Evolutionary conservation across 2,113 vertebrate genomes (phyloP), one percentile per base, ranked within the genome.

Genomic region (Pluvianellus socialis): DNA sequence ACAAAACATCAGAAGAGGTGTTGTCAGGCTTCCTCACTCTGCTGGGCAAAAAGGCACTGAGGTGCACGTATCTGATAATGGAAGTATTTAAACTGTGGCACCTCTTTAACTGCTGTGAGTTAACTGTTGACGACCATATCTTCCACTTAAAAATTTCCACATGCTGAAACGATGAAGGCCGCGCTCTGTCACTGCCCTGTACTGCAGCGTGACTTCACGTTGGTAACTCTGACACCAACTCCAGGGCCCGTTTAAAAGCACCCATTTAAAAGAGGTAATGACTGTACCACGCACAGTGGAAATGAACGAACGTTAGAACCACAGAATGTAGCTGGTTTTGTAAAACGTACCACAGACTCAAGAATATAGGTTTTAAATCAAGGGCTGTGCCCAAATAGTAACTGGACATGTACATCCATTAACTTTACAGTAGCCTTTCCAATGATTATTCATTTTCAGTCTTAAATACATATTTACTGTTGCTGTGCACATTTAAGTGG

Each of bases 161-260:
- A 50, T 63, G 79, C 50, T 68, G n/a, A 80, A 89, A 84, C 47
- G 20, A 28, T 61, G 63, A 47, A 30, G 21, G 77, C 49, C 47
- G 10, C 56, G 4, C 27, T 49, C 40, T 66, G 47, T 12, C 38
- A 74, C 40, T 58, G 56, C 15, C 53, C 27, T 45, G 6, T 42
- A 38, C 1, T 77, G 18, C 35, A 50, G 2, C 20, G 9, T 1
- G 1, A n/a, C 23, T 65, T 23, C 32, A 50, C 15, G 3, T 3
- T 17, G 44, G 30, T 58, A 44, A 53, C 7, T 53, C 50, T 27
- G 49, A 63, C 50, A 42, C 13, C 32, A 80, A 23, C 12, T 40
- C 47, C 47, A 58, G 47, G 18, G 53, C 28, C 35, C 30, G 6
- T 44, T 70, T 55, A 55, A 79, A 86, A 79, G 32, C n/a, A 70